Evolutionary conservation across 2,797 vertebrate genomes (phyloP).

Genomic region (Anas acuta): DNA sequence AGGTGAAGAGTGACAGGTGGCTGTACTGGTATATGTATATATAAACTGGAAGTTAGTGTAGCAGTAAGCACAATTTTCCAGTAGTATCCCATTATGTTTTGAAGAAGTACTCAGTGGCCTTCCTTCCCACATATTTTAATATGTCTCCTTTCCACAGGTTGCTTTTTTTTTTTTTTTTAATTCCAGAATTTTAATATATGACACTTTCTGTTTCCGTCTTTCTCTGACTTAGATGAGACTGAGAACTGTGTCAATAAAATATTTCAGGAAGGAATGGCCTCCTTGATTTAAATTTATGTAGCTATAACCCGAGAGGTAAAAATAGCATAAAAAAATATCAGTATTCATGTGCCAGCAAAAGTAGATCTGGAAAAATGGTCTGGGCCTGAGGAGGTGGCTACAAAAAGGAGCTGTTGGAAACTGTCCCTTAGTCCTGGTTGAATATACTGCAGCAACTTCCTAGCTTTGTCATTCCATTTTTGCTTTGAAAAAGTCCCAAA

Average conservation of each 20-base stretch:
- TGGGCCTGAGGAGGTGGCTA: no score
- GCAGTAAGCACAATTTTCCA: neutral
- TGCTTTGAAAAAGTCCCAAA: neutral
- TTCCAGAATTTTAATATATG: neutral
- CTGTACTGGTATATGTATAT: neutral
- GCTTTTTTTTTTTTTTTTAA: neutral
- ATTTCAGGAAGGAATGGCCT: neutral
- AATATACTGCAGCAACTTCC: neutral
- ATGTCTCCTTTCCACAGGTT: neutral
- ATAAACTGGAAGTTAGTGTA: neutral
- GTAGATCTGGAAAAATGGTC: neutral
- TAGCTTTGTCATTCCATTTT: neutral
- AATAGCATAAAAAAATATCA: neutral
- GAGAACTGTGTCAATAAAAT: neutral
- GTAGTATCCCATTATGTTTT: neutral
- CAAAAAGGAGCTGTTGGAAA: neutral
- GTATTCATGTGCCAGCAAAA: neutral
- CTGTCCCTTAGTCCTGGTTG: neutral
- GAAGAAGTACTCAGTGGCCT: neutral
- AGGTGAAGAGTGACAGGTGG: neutral
- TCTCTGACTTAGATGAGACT: neutral
- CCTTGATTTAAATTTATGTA: neutral
- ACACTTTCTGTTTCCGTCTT: neutral
- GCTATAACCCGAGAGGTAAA: neutral
- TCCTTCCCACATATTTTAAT: neutral